Percentiles rank a stretch among this genome's conserved stretches.
Conservation (phyloP, 2,113 vertebrate genomes). For the Myotis yumanensis region DNA sequence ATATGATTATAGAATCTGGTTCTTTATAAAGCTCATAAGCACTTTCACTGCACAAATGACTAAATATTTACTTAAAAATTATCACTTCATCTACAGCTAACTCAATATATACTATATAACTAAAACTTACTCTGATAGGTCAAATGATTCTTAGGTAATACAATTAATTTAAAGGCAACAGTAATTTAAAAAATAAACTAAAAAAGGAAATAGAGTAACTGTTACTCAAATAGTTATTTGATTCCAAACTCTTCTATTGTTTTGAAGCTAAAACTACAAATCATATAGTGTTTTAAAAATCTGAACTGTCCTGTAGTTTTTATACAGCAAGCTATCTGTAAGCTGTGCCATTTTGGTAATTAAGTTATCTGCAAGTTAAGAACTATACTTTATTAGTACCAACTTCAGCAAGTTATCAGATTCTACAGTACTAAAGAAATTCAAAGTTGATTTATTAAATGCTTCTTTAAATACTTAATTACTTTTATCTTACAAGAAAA, state of each 20-base stretch:
- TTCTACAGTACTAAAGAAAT: background rate
- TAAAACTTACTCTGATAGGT: background rate
- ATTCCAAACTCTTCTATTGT: background rate
- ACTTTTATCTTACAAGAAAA: background rate
- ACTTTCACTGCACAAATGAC: background rate
- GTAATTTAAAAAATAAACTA: background rate
- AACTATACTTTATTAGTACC: background rate
- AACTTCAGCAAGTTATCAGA: slow-evolving; percentile 28
- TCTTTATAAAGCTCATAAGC: background rate
- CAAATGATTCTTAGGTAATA: background rate
- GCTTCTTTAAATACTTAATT: slow-evolving; percentile 16
- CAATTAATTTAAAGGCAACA: slow-evolving; percentile 9
- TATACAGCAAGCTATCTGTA: background rate
- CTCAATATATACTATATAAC: background rate
- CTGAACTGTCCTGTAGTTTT: background rate
- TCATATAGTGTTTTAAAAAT: background rate
- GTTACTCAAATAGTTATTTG: background rate
- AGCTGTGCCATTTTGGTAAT: background rate
- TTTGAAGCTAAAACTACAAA: slow-evolving; percentile 31
- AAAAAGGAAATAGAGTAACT: background rate
- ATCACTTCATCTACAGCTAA: slow-evolving; percentile 8
- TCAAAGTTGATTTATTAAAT: background rate
- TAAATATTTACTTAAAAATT: slow-evolving; percentile 46
- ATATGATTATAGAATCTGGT: slow-evolving; percentile 20
- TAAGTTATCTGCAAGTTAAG: slow-evolving; percentile 21